A percentile compares a stretch with the other conserved stretches of the same genome.
Evolutionary conservation across 1,140 invertebrate species (phyloP).

Genomic region (Ectropis grisescens): DNA sequence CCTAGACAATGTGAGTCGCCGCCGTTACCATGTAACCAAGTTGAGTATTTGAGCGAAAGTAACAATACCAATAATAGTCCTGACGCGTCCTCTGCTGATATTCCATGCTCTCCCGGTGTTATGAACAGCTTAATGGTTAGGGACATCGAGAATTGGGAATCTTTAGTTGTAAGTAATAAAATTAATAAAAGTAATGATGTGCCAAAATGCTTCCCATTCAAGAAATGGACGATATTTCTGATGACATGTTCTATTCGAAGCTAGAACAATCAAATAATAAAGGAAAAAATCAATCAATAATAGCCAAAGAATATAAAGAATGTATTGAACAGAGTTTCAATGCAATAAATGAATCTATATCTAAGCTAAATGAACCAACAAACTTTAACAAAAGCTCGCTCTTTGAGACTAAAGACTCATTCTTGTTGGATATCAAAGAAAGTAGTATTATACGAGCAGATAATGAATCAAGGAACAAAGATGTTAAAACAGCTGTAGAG

Average conservation of each 20-base stretch:
- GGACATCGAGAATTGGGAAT: conserved; percentile 28
- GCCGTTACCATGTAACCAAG: conserved; percentile 51
- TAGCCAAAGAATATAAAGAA: conserved; percentile 21
- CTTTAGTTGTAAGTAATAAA: conserved; percentile 19
- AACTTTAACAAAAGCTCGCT: conserved; percentile 17
- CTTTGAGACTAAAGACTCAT: conserved; percentile 51
- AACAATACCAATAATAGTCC: conserved; percentile 5
- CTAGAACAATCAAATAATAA: conserved; percentile 14
- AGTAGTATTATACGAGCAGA: conserved; percentile 27
- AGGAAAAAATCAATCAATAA: background rate
- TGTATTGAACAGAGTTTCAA: conserved; percentile 38
- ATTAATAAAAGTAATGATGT: conserved; percentile 9
- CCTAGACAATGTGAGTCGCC: conserved; percentile 39
- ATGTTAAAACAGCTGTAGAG: no score
- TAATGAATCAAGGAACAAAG: conserved; percentile 11
- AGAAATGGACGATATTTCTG: conserved; percentile 22
- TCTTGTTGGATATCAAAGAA: conserved; percentile 41
- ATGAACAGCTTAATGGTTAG: conserved; percentile 19
- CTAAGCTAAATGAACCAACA: conserved; percentile 16
- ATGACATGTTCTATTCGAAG: conserved; percentile 34
- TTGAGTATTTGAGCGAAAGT: conserved; percentile 54
- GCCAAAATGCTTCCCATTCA: conserved; percentile 5
- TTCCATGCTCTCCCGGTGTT: conserved; percentile 32
- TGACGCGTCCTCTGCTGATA: conserved; percentile 11
- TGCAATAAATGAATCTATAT: conserved; percentile 39